Evolutionary conservation across 2,113 vertebrate genomes (phyloP).

Genomic region (Willisornis vidua): DNA sequence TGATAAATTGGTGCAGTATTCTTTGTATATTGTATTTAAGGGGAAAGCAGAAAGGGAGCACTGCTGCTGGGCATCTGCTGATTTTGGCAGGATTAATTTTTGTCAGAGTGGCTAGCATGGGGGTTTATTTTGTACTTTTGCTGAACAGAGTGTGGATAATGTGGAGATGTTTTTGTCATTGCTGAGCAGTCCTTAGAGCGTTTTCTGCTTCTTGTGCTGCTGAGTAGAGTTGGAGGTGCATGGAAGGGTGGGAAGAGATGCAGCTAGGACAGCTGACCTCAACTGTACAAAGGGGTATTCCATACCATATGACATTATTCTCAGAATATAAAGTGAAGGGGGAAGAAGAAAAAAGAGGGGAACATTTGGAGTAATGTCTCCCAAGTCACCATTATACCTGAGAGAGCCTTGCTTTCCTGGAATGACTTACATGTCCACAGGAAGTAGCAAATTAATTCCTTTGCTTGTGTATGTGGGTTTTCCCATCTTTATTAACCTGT

Average conservation of each 20-base stretch:
- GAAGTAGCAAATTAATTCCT: neutral
- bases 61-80: neutral
- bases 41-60: neutral
- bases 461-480: neutral
- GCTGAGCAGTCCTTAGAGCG: neutral
- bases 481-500: neutral
- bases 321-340: neutral
- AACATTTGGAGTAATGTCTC: fast-evolving
- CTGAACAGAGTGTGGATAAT: neutral
- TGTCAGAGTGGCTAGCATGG: neutral
- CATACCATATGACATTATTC: neutral
- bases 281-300: neutral
- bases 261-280: neutral
- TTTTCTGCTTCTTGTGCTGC: neutral
- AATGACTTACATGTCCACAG: neutral
- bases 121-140: neutral
- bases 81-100: neutral
- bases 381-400: neutral
- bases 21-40: neutral
- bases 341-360: neutral
- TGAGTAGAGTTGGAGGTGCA: neutral
- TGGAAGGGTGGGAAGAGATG: neutral
- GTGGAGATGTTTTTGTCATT: neutral
- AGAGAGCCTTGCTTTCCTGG: neutral
- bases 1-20: neutral